Conservation (phyloP, 1,140 invertebrate genomes). For the Laupala kohalensis region DNA sequence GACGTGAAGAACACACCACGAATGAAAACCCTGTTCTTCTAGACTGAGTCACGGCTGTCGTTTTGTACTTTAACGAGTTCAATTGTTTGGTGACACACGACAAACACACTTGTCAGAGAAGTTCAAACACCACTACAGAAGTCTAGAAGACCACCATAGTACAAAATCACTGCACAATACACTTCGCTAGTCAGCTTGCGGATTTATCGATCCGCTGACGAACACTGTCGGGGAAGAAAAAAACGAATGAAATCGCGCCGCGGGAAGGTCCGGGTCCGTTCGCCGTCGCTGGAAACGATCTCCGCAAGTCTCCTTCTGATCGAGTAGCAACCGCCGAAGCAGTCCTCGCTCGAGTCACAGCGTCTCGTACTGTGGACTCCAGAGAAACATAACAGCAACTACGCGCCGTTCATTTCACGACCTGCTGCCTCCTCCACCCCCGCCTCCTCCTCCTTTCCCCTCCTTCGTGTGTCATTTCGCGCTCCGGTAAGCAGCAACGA, state of each 20-base stretch:
- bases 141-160: not conserved
- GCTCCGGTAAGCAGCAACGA: not conserved
- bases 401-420: not conserved
- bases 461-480: not conserved
- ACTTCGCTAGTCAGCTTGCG: not conserved
- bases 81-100: not conserved
- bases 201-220: not conserved
- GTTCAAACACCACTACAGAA: not conserved
- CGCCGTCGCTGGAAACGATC: too few relatives aligned
- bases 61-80: too few relatives aligned
- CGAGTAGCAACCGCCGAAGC: not conserved
- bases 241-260: too few relatives aligned
- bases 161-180: too few relatives aligned
- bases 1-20: too few relatives aligned
- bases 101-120: not conserved
- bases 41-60: too few relatives aligned
- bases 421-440: not conserved
- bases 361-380: not conserved
- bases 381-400: not conserved
- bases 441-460: not conserved
- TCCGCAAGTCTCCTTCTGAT: too few relatives aligned
- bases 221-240: not conserved
- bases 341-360: not conserved
- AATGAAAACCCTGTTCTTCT: too few relatives aligned
- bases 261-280: too few relatives aligned